Base-by-base conservation (phyloP, 2,888 invertebrate species). In the Adelphocoris suturalis region DNA sequence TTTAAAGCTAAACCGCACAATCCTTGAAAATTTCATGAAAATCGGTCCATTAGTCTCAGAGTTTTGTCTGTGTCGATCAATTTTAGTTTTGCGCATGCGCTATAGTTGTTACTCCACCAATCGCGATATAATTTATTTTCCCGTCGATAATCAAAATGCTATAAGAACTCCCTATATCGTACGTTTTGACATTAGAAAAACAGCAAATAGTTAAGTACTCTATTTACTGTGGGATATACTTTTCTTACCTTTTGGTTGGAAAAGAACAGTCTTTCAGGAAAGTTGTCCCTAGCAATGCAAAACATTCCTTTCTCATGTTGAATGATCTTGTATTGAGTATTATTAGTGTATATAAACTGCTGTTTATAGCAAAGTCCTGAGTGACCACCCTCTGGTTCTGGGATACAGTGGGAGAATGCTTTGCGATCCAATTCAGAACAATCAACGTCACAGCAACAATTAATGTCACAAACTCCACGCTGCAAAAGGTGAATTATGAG, bases 401-500 rank as follows among this genome's bases (percentile, higher is more conserved):
- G 89, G 93, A 93, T 92, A 93, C 97, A 97, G 90, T 93, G 93
- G 23, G 94, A 94, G 93, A 97, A 96, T 2, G 95, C 93, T 90
- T 93, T 92, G 90, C 94, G 94, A 92, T 97, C 96, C 86, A 94
- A 93, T 46, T 94, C 93, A 13, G 94, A 93, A 92, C 97, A 98
- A 92, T 97, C 97, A 81, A 92, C 92, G 93, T 98, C 97, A 93
- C 98, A 98, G 93, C 97, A 97, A 93, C 97, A 98, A 93, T 97
- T 96, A 87, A 97, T 95, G 93, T 98, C 97, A 93, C 98, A 98
- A 57, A 94, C 94, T 92, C 94, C 94, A 84, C 93, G 93, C 96
- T 96, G 92, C 93, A 93, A 91, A 68, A 68, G 0, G 23, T n/a
- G 12, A 52, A 37, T 37, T 37, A 37, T 4, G 37, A 2, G 37